These are phyloP conservation scores for Polymixis flavicincta DNA, from an alignment of 2,888 invertebrate species.

Conservation along the genomic window DNA sequence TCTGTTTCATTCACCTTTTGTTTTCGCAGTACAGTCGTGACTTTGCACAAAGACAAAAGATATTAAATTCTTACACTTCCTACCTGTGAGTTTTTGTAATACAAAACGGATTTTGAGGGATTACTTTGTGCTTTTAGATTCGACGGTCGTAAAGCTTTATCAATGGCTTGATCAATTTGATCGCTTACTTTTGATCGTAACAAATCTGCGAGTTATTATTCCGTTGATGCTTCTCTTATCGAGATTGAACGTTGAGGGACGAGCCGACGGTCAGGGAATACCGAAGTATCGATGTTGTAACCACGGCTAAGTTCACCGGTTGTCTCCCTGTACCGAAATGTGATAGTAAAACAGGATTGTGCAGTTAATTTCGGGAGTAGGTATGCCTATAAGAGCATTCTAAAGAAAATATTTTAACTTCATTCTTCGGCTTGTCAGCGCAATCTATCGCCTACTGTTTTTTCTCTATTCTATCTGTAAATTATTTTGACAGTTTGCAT, in stretches of 20 bases:
- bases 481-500: too few species aligned
- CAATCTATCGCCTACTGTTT: too few species aligned
- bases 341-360: too few species aligned
- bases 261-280: conserved; percentile 46
- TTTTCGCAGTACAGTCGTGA: conserved; percentile 18
- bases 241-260: conserved; percentile 49
- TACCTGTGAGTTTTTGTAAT: conserved; percentile 23
- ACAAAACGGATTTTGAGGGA: conserved; percentile 18
- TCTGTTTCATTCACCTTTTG: conserved; percentile 41
- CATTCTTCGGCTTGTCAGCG: too few species aligned
- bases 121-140: conserved; percentile 24
- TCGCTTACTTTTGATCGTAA: conserved; percentile 45
- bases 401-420: too few species aligned
- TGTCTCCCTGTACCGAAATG: background rate
- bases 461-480: too few species aligned
- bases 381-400: too few species aligned
- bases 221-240: conserved; percentile 53
- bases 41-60: conserved; percentile 40
- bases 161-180: conserved; percentile 36
- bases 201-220: conserved; percentile 54
- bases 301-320: conserved; percentile 7
- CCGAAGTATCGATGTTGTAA: conserved; percentile 27
- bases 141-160: conserved; percentile 23
- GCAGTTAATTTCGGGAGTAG: too few species aligned
- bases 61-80: conserved; percentile 32